Evolutionary conservation across 2,888 invertebrate genomes (phyloP), one percentile per base, ranked within the genome.

Genomic region (Rhaphigaster nebulosa): DNA sequence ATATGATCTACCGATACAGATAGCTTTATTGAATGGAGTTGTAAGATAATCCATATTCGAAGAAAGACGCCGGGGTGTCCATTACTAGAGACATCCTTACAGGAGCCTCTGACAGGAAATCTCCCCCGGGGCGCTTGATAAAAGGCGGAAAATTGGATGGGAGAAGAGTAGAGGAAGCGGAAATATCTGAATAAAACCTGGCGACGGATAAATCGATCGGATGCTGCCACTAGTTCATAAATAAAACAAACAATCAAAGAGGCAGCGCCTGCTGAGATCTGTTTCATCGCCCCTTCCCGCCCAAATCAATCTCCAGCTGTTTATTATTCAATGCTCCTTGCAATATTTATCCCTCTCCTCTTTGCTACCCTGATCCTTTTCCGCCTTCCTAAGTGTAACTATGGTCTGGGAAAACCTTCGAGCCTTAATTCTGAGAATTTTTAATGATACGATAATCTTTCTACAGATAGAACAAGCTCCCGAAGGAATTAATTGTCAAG

Each of bases 201-300:
- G 45, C 45, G n/a, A n/a, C n/a, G 84, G 84, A 50, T 45, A 38
- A 45, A 84, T 84, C 45, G 84, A 84, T 84, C 23, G 13, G 45
- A 13, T 84, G 50, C 45, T 38, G 34, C 84, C 84, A 84, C 38
- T 50, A 20, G 13, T 1, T 84, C 45, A 84, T 84, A 84, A 84
- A 84, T 84, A 84, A 84, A 84, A 84, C 84, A 84, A 84, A 84
- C 84, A 84, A 84, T 84, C 84, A 84, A 84, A 50, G 84, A 84
- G 84, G 84, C 45, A 45, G 1, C n/a, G 45, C 84, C 45, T 26
- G 84, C n/a, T 84, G 45, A 41, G 84, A 84, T 84, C 84, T 84
- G 45, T 84, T 50, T 84, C 84, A 84, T 84, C 84, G 84, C 84
- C 84, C 41, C 84, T 50, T 84, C 45, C n/a, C 4, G 26, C 45